A percentile compares a stretch with the other conserved stretches of the same genome.
Conservation (phyloP, 2,888 invertebrate species). For the Empis livida region DNA sequence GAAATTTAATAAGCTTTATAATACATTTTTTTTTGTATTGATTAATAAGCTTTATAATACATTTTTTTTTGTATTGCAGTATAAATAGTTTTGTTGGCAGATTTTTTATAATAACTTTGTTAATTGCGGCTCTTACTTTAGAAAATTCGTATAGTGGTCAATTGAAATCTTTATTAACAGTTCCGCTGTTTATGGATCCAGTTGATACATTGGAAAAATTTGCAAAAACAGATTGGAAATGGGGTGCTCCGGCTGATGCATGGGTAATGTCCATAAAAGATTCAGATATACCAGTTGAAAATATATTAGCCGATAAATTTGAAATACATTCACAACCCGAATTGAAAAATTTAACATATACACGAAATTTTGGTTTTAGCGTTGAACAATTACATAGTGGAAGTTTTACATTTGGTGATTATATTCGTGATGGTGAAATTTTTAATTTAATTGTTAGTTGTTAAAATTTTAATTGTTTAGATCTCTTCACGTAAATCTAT, state of each 20-base stretch:
- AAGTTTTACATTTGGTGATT: constrained; percentile 22
- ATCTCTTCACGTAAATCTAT: neutral
- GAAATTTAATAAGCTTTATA: neutral
- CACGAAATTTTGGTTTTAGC: constrained; percentile 24
- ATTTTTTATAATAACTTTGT: constrained; percentile 23
- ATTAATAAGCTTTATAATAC: neutral
- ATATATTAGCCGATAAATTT: constrained; percentile 22
- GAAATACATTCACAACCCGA: constrained; percentile 23
- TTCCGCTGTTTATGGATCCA: constrained; percentile 25
- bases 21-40: neutral
- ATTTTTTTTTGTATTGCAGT: constrained; percentile 15
- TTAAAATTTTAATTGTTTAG: neutral
- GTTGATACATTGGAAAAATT: constrained; percentile 28
- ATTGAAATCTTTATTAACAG: constrained; percentile 28
- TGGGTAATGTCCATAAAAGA: constrained; percentile 26
- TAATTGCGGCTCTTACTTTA: constrained; percentile 28
- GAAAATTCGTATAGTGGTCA: constrained; percentile 33
- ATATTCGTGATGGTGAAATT: constrained; percentile 21
- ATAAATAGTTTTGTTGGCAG: constrained; percentile 22
- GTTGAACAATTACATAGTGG: constrained; percentile 28
- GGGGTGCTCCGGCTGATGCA: constrained; percentile 28
- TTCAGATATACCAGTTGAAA: constrained; percentile 24
- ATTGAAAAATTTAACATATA: constrained; percentile 25
- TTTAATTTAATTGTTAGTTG: constrained; percentile 23
- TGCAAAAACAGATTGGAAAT: constrained; percentile 24